phyloP scores from a whole-genome alignment of 2,797 vertebrate genomes.

The Fistularia commersonii region DNA sequence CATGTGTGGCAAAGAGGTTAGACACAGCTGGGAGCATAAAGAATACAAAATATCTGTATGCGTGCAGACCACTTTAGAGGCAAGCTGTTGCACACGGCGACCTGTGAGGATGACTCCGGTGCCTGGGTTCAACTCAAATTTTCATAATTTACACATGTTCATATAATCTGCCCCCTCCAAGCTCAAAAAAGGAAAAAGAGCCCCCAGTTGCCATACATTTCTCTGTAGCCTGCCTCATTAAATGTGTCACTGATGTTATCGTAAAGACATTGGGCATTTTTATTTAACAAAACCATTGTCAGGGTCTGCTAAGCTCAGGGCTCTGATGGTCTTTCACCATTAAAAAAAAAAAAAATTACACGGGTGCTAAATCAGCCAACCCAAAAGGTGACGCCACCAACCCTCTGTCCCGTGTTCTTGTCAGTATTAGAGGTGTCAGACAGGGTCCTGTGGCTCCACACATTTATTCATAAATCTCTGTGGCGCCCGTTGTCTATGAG shows the following conservation, averaged over 20 bases:
- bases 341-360: slow-evolving; percentile 54
- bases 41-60: slow-evolving; percentile 40
- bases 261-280: slow-evolving; percentile 25
- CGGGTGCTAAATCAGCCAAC: slow-evolving; percentile 52
- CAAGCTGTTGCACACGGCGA: neutral
- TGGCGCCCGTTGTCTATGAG: slow-evolving; percentile 8
- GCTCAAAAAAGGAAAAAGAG: too few relatives aligned
- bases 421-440: slow-evolving; percentile 49
- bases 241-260: slow-evolving; percentile 13
- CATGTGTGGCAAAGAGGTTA: slow-evolving; percentile 26
- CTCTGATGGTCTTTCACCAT: slow-evolving; percentile 25
- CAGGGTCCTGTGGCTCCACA: slow-evolving; percentile 16
- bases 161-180: slow-evolving; percentile 7
- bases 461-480: slow-evolving; percentile 39
- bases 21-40: slow-evolving; percentile 28
- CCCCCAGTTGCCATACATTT: too few relatives aligned
- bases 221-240: slow-evolving; percentile 7
- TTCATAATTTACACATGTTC: slow-evolving; percentile 7
- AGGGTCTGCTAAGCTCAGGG: slow-evolving; percentile 32
- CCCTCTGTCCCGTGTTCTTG: slow-evolving; percentile 40
- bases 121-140: slow-evolving; percentile 1
- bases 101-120: slow-evolving; percentile 4
- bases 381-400: slow-evolving; percentile 33
- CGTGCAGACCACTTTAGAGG: slow-evolving; percentile 3
- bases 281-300: slow-evolving; percentile 51